Percentiles rank a stretch among this genome's conserved stretches.
These are phyloP conservation scores for Platyura marginata DNA, from an alignment of 1,140 invertebrate species.

Conservation along the genomic window DNA sequence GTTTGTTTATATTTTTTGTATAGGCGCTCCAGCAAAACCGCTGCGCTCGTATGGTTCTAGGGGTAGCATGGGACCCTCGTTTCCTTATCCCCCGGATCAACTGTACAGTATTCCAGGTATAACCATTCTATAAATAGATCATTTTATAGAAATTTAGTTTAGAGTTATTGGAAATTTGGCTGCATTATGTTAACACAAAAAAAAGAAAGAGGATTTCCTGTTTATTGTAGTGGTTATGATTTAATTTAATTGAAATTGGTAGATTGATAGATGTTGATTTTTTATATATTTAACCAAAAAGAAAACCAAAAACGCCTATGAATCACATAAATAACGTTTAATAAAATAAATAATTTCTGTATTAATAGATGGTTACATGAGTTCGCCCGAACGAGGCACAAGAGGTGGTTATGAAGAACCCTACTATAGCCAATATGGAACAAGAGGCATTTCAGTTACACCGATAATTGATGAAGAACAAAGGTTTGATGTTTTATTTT, in stretches of 20 bases:
- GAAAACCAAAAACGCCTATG: too few species aligned
- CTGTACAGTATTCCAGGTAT: conserved; percentile 38
- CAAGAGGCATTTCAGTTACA: conserved; percentile 55
- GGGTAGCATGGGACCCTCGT: conserved; percentile 29
- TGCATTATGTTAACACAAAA: too few species aligned
- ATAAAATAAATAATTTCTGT: too few species aligned
- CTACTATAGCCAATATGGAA: conserved; percentile 62
- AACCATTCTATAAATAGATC: conserved; percentile 1
- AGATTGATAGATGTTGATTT: too few species aligned
- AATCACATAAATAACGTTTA: too few species aligned
- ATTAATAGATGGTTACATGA: conserved; percentile 71
- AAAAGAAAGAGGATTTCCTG: too few species aligned
- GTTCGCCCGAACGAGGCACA: conserved; percentile 62
- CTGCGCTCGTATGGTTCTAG: conserved; percentile 36
- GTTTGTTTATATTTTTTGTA: conserved; percentile 9
- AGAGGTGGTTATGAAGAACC: conserved; percentile 61
- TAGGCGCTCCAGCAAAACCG: conserved; percentile 40
- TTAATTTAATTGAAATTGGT: too few species aligned
- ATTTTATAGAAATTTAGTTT: too few species aligned
- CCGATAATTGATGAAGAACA: conserved; percentile 84
- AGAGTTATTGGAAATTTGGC: too few species aligned
- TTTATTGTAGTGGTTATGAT: too few species aligned
- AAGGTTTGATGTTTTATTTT: conserved; percentile 47
- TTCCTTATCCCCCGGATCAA: conserved; percentile 32
- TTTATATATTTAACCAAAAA: too few species aligned